Evolutionary conservation across 2,797 vertebrate genomes (phyloP).

Genomic region (Momotus momota): DNA sequence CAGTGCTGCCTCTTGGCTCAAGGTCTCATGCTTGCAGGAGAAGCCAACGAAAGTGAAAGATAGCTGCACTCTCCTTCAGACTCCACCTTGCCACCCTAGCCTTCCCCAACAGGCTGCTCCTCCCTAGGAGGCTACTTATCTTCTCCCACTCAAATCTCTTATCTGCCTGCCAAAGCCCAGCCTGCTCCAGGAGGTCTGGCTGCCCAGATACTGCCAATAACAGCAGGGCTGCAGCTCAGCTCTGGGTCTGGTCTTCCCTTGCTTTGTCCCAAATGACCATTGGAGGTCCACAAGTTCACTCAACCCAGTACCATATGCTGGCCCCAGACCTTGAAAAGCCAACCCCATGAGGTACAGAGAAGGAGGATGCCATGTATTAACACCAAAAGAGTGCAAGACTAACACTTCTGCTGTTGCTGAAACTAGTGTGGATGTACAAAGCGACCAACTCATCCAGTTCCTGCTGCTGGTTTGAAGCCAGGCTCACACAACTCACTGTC

Average conservation of each 20-base stretch:
- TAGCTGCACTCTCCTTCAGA: not conserved
- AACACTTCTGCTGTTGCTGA: not conserved
- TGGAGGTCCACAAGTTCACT: not conserved
- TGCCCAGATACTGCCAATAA: not conserved
- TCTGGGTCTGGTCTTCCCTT: not conserved
- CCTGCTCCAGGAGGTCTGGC: not conserved
- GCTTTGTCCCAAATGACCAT: not conserved
- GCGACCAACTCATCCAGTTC: not conserved
- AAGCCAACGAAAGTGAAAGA: slow-evolving; percentile 45
- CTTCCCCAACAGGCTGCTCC: not conserved
- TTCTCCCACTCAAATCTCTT: not conserved
- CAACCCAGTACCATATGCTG: not conserved
- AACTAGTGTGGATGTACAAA: not conserved
- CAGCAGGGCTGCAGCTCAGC: not conserved
- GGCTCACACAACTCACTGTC: not conserved
- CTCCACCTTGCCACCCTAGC: not conserved
- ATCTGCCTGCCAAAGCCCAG: not conserved
- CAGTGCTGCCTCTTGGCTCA: not conserved
- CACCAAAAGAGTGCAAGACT: not conserved
- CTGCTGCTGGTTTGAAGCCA: not conserved
- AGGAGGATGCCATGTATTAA: accelerated
- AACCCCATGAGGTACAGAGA: not conserved
- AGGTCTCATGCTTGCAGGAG: not conserved
- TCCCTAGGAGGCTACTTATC: not conserved
- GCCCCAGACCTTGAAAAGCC: not conserved